phyloP scores from a whole-genome alignment of 2,113 vertebrate genomes.

The Hepsetus odoe region DNA sequence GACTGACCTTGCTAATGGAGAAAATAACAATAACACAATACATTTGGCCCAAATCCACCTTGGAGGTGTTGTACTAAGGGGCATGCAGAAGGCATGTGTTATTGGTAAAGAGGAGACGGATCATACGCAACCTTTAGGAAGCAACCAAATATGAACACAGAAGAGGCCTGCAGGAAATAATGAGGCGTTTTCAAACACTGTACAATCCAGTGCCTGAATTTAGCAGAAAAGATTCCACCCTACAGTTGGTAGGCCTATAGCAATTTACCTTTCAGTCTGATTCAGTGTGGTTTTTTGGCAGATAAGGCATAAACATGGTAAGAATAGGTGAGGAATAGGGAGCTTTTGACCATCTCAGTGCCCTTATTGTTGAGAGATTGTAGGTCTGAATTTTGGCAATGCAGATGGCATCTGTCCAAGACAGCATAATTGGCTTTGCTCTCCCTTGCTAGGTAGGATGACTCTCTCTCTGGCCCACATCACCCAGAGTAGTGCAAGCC shows the following conservation, averaged over 20 bases:
- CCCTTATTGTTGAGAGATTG: no score
- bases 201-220: not conserved
- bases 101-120: not conserved
- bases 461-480: no score
- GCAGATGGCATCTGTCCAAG: no score
- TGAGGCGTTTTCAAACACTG: not conserved
- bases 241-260: not conserved
- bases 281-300: not conserved
- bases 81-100: not conserved
- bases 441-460: no score
- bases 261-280: not conserved
- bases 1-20: not conserved
- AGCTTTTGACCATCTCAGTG: no score
- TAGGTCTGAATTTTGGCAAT: no score
- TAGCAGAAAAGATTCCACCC: not conserved
- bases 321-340: no score
- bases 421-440: no score
- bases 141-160: not conserved
- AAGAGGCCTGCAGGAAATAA: not conserved
- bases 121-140: not conserved
- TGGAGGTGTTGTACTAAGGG: not conserved
- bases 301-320: not conserved
- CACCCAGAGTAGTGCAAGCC: no score
- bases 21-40: not conserved
- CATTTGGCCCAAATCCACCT: conserved; percentile 1